Base-by-base conservation (phyloP, 1,140 invertebrate species). In the Calliopsis andreniformis region DNA sequence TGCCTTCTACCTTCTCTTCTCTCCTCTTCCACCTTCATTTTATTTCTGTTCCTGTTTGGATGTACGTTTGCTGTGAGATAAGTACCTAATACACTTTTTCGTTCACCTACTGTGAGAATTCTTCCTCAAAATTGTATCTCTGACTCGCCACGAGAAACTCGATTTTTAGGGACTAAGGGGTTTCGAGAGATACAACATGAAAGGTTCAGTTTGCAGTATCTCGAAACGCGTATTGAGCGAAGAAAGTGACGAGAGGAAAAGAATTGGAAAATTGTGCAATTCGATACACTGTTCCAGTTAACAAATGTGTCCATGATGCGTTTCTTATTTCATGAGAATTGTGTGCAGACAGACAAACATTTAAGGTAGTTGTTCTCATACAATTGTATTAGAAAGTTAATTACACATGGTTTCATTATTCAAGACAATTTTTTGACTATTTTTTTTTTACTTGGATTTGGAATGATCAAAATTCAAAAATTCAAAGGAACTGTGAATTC, bases 201-300 rank as follows among this genome's bases (percentile, higher is more conserved):
- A 49, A 59, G 61, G 47, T 70, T 70, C 47, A 59, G 32, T 42
- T 56, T 68, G 42, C 25, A 42, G 23, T n/a, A 8, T 30, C 10
- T 10, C 62, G 28, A 69, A 58, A 47, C 39, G 23, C 16, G 12
- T 5, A 4, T n/a, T n/a, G n/a, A n/a, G n/a, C n/a, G n/a, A n/a
- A n/a, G n/a, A n/a, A n/a, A n/a, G n/a, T n/a, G n/a, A n/a, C n/a
- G n/a, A n/a, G n/a, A 25, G 18, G 23, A 47, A 64, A 59, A 35
- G 35, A 25, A 16, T 7, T 30, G 25, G 39, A 58, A 42, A 59
- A 59, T 14, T 25, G 55, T 73, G 56, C 79, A 80, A 80, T 73
- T 12, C 56, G 30, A 78, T n/a, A n/a, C n/a, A n/a, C 61, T 56
- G 47, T 32, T 45, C 25, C n/a, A 39, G 39, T 80, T 80, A 80